A percentile compares a stretch with the other conserved stretches of the same genome.
phyloP scores from a whole-genome alignment of 1,140 invertebrate species.

The Drosophila triauraria region DNA sequence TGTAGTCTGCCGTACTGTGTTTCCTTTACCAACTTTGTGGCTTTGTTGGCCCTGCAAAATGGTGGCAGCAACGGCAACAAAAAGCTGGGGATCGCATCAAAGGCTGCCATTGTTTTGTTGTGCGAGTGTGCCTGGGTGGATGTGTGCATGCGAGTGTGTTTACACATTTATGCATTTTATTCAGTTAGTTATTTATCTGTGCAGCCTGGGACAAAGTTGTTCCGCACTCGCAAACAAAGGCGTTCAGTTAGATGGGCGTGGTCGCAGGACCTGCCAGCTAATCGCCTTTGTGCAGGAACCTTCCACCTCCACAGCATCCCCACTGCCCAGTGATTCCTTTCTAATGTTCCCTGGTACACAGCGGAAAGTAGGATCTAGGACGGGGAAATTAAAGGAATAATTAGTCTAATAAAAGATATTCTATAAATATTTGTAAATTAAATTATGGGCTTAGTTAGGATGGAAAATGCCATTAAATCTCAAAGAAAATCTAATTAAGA shows the following conservation, averaged over 20 bases:
- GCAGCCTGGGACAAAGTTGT: constrained; percentile 60
- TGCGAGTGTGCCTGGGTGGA: constrained; percentile 10
- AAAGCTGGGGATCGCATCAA: constrained; percentile 40
- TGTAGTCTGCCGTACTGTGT: constrained; percentile 9
- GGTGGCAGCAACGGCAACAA: constrained; percentile 19
- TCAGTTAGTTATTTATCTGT: constrained; percentile 69
- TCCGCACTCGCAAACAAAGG: constrained; percentile 50
- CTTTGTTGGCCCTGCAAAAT: constrained; percentile 59
- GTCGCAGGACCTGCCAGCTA: constrained; percentile 54
- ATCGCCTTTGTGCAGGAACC: constrained; percentile 66
- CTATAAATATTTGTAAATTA: no score
- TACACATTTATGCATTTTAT: constrained; percentile 65
- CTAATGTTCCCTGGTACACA: not conserved
- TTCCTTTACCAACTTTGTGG: constrained; percentile 51
- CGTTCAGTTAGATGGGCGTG: constrained; percentile 43
- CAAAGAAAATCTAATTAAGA: not conserved
- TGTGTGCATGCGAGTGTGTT: constrained; percentile 42
- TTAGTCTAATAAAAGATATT: not conserved
- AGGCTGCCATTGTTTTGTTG: constrained; percentile 48
- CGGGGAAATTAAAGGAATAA: not conserved
- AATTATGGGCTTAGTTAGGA: not conserved
- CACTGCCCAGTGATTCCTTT: not conserved
- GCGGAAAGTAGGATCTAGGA: not conserved
- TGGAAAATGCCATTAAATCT: not conserved
- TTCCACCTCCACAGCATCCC: not conserved